Conservation (phyloP, 2,888 invertebrate genomes). For the Pammene aurita region DNA sequence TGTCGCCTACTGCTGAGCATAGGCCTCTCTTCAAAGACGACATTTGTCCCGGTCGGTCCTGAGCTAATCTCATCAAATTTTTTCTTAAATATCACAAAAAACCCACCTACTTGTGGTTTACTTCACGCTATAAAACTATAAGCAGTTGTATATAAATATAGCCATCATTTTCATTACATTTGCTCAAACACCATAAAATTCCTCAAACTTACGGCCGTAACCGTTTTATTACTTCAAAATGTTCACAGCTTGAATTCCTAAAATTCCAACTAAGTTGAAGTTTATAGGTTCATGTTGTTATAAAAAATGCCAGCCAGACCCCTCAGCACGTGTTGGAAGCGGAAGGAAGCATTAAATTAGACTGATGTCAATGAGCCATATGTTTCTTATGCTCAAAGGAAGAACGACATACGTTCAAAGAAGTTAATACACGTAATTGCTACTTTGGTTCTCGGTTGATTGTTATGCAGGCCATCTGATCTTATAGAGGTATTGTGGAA, state of each 20-base stretch:
- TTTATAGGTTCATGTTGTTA: constrained; percentile 15
- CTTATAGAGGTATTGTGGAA: constrained; percentile 3
- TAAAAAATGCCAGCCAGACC: constrained; percentile 46
- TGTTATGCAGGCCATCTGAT: not conserved
- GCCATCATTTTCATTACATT: not conserved
- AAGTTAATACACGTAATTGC: not conserved
- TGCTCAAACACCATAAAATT: constrained; percentile 12
- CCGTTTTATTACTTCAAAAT: constrained; percentile 23
- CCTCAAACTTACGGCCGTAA: constrained; percentile 6
- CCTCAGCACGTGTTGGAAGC: constrained; percentile 59
- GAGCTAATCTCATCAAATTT: too few relatives aligned
- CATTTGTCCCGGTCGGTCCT: too few relatives aligned
- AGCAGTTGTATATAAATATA: not conserved
- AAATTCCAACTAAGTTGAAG: constrained; percentile 25
- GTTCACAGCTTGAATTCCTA: constrained; percentile 20
- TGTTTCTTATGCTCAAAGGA: constrained; percentile 18
- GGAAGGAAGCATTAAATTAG: constrained; percentile 67
- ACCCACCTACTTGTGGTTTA: too few relatives aligned
- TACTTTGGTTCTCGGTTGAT: not conserved
- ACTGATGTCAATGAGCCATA: constrained; percentile 54
- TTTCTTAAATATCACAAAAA: not conserved
- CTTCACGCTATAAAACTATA: too few relatives aligned
- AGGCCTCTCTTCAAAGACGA: too few relatives aligned
- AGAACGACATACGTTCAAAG: not conserved
- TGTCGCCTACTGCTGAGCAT: too few relatives aligned